These are phyloP conservation scores for Plecotus auritus DNA, from an alignment of 2,113 vertebrate genomes.

Conservation along the genomic window DNA sequence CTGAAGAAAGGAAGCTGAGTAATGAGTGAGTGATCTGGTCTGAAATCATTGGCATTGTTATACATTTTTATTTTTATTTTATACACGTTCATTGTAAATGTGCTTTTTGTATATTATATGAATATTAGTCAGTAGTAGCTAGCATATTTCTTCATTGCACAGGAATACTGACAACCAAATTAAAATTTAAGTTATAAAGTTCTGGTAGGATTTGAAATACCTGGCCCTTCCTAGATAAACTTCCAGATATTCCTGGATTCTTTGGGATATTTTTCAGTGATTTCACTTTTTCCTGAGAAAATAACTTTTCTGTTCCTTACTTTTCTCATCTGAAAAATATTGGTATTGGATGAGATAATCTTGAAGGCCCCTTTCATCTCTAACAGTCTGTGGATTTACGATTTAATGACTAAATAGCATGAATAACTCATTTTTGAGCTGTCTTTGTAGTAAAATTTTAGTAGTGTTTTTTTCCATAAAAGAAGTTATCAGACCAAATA, in stretches of 20 bases:
- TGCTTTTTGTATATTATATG: background rate
- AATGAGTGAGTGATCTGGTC: background rate
- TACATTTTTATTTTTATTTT: constrained; percentile 10
- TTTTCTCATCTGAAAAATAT: constrained; percentile 39
- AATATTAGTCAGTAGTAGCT: background rate
- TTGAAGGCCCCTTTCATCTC: background rate
- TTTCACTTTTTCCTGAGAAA: constrained; percentile 29
- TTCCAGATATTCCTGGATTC: background rate
- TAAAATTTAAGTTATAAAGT: background rate
- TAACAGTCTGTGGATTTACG: background rate
- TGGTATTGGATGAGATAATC: background rate
- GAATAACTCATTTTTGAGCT: constrained; percentile 27
- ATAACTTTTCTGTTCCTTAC: background rate
- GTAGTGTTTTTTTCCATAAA: background rate
- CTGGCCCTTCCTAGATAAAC: background rate
- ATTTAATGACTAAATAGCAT: constrained; percentile 8
- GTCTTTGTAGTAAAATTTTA: constrained; percentile 31
- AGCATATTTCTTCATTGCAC: background rate
- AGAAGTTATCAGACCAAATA: background rate
- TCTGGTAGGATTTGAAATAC: background rate
- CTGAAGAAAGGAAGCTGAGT: constrained; percentile 14
- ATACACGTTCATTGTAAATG: background rate
- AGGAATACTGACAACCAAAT: background rate
- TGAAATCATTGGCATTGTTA: background rate
- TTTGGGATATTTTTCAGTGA: constrained; percentile 14